Evolutionary conservation across 2,113 vertebrate genomes (phyloP).

Genomic region (Promerops cafer): DNA sequence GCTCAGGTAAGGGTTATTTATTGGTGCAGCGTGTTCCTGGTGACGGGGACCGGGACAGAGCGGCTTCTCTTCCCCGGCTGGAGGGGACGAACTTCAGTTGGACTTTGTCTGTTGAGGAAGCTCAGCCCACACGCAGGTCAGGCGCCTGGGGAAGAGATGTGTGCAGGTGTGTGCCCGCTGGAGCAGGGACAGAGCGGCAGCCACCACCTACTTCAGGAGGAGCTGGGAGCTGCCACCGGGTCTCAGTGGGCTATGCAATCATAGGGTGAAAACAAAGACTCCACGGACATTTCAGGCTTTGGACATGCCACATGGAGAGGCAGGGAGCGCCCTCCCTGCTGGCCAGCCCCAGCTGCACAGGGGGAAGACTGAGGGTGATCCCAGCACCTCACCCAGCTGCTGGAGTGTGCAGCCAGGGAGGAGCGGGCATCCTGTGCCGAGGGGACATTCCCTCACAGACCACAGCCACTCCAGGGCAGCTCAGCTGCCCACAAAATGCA

Average conservation of each 20-base stretch:
- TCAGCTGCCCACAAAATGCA: neutral
- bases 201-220: neutral
- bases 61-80: neutral
- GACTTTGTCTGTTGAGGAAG: neutral
- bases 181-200: neutral
- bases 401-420: neutral
- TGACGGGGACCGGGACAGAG: neutral
- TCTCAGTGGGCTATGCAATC: neutral
- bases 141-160: neutral
- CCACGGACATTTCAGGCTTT: neutral
- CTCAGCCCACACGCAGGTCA: rapidly evolving
- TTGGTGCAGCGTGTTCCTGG: conserved; percentile 12
- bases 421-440: rapidly evolving
- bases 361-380: neutral
- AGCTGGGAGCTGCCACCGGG: neutral
- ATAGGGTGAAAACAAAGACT: neutral
- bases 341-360: neutral
- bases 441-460: neutral
- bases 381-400: rapidly evolving
- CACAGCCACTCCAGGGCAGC: neutral
- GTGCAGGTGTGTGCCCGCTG: rapidly evolving
- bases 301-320: neutral
- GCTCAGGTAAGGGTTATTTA: conserved; percentile 59
- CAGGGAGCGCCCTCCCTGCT: neutral
- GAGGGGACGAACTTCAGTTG: neutral